These are phyloP conservation scores for Ceyx erithaca DNA, from an alignment of 2,797 vertebrate genomes.

Conservation along the genomic window DNA sequence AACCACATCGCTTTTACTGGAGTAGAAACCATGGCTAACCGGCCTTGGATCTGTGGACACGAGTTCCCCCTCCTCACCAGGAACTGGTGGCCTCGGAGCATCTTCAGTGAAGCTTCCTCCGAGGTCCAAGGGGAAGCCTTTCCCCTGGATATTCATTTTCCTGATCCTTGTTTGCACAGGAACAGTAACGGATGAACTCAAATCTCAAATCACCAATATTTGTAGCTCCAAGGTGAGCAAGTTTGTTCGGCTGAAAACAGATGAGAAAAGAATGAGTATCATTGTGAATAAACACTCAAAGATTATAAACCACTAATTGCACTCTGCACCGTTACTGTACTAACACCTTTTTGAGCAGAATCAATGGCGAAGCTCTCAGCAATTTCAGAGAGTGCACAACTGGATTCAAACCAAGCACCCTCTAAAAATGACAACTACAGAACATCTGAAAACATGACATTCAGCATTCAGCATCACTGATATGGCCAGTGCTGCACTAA, in stretches of 20 bases:
- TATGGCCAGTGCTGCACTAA: rapidly evolving
- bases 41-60: conserved; percentile 86
- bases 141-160: conserved; percentile 92
- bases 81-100: conserved; percentile 95
- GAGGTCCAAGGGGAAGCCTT: conserved; percentile 89
- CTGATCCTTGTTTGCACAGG: conserved; percentile 79
- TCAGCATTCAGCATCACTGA: background rate
- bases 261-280: conserved; percentile 46
- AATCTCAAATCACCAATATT: conserved; percentile 73
- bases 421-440: background rate
- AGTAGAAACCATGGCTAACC: conserved; percentile 81
- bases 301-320: background rate
- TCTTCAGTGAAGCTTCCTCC: conserved; percentile 96
- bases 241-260: conserved; percentile 73
- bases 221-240: conserved; percentile 67
- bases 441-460: background rate
- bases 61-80: conserved; percentile 95
- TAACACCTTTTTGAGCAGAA: background rate
- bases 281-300: background rate
- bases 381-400: background rate
- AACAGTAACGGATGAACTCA: conserved; percentile 69
- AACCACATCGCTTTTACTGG: conserved; percentile 82
- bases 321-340: background rate
- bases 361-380: background rate
- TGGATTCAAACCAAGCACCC: rapidly evolving